A percentile compares a stretch with the other conserved stretches of the same genome.
These are phyloP conservation scores for Nomada goodeniana DNA, from an alignment of 2,888 invertebrate species.

Conservation along the genomic window DNA sequence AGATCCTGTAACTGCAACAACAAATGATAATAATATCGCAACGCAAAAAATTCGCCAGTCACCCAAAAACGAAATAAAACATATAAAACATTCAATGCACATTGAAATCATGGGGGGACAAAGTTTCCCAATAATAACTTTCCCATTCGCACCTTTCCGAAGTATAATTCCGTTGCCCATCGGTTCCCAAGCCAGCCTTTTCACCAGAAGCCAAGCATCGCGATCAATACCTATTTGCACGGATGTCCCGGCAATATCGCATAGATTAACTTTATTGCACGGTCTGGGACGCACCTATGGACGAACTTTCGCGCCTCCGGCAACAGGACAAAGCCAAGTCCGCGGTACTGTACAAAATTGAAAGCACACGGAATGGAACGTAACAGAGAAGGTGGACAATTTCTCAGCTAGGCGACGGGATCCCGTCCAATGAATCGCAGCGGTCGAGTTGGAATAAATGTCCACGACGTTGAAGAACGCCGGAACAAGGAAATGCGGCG, in stretches of 20 bases:
- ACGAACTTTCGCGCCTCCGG: slow-evolving; percentile 11
- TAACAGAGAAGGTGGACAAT: background rate
- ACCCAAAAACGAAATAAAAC: background rate
- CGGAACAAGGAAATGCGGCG: slow-evolving; percentile 72
- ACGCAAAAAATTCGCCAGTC: background rate
- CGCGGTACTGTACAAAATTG: background rate
- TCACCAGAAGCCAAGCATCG: background rate
- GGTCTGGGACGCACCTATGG: background rate
- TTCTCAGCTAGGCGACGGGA: slow-evolving; percentile 24
- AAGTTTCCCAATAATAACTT: slow-evolving; percentile 13
- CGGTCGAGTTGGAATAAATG: slow-evolving; percentile 44
- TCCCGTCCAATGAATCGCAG: slow-evolving; percentile 46
- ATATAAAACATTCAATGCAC: background rate
- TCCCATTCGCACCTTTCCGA: background rate
- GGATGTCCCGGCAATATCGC: background rate
- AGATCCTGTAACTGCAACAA: no score
- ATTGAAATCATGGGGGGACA: background rate
- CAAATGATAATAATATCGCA: no score
- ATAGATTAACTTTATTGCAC: slow-evolving; percentile 23
- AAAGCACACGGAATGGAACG: slow-evolving; percentile 10
- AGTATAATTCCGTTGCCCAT: background rate
- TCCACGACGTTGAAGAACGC: background rate
- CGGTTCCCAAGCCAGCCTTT: background rate
- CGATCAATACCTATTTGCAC: slow-evolving; percentile 18
- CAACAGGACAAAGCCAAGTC: slow-evolving; percentile 26